Evolutionary conservation across 2,797 vertebrate genomes (phyloP).

Genomic region (Chloroceryle amazona): DNA sequence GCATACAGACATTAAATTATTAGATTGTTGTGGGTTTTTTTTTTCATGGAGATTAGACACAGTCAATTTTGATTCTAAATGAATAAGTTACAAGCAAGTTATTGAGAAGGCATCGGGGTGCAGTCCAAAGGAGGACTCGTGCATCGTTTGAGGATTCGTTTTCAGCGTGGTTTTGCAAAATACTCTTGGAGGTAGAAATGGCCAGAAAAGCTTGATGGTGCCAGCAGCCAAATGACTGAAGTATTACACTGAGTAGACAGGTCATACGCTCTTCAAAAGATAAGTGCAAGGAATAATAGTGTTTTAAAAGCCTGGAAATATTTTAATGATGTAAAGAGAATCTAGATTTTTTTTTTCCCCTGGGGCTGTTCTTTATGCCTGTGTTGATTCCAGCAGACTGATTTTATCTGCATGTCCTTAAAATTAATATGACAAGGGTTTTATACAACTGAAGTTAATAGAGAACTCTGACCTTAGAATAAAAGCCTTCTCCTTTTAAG

Average conservation of each 20-base stretch:
- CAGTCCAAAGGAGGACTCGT: not conserved
- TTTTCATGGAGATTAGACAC: slow-evolving; percentile 51
- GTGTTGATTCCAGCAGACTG: not conserved
- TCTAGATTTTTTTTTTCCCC: not conserved
- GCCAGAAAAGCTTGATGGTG: not conserved
- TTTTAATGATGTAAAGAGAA: not conserved
- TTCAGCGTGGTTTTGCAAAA: fast-evolving
- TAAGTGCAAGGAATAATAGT: not conserved
- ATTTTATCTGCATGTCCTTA: not conserved
- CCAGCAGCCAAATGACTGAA: not conserved
- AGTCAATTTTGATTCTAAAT: slow-evolving; percentile 67
- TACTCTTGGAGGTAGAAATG: not conserved
- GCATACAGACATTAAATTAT: slow-evolving; percentile 69
- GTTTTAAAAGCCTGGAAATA: not conserved
- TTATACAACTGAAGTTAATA: not conserved
- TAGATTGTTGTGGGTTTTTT: not conserved
- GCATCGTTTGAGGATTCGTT: not conserved
- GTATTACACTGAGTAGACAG: not conserved
- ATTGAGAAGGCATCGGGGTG: not conserved
- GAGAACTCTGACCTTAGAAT: not conserved
- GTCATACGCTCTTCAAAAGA: not conserved
- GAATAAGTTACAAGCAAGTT: slow-evolving; percentile 18
- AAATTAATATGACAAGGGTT: not conserved
- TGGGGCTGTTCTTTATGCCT: not conserved
- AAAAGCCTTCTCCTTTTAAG: not conserved